Base-by-base conservation (phyloP, 2,113 vertebrate species). In the Galeopterus variegatus region DNA sequence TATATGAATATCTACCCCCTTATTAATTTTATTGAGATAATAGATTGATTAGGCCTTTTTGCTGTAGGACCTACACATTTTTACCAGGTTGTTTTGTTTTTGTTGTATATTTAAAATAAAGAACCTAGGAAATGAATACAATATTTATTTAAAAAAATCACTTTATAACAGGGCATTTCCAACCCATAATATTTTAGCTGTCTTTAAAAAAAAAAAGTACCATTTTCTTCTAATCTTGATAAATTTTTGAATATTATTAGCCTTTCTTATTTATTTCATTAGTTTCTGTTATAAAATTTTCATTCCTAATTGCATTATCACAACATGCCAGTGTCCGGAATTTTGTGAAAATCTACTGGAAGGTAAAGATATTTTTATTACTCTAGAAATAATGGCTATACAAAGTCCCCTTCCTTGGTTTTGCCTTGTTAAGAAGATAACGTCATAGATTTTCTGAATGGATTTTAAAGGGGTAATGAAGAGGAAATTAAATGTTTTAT, bases 281-380 rank as follows among this genome's bases (percentile, higher is more conserved):
- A 94, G 21, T 90, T 96, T 85, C 50, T 91, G 3, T 88, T 82
- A 48, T 17, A 94, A 90, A 92, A 62, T 73, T 79, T 96, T 69
- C 28, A 94, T 81, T 80, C 9, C 15, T 93, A 75, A 69, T 88
- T 93, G 23, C 36, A 88, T 97, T 87, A 86, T 91, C 96, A 33
- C 6, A 79, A 84, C 18, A 67, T 90, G 14, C 18, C 36, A 88
- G 31, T 90, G 26, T 91, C 5, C 92, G 56, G 31, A 75, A 83
- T 94, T 94, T 93, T 94, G 50, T 97, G 65, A 73, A 94, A 94
- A 48, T 67, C 72, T 96, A 80, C 31, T 90, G 41, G 41, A 96
- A 94, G 70, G 54, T 91, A 87, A 95, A 91, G 73, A 75, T 95
- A 85, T 31, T 89, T 92, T 85, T 93, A 73, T 92, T 90, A 52